Evolutionary conservation across 2,888 invertebrate genomes (phyloP), one percentile per base, ranked within the genome.

Genomic region (Xanthorhoe designata): DNA sequence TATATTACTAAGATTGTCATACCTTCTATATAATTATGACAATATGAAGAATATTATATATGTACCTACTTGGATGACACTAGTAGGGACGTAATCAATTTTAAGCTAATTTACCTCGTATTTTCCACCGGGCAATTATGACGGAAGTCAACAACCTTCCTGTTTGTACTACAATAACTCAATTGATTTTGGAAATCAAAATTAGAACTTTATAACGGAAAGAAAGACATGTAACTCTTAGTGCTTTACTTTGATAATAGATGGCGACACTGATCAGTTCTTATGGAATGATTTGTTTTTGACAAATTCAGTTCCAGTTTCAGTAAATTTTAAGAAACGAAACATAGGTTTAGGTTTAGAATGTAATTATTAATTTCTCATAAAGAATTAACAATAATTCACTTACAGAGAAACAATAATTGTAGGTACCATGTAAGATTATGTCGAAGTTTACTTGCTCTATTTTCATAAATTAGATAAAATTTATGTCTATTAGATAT

Each of bases 51-150:
- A 3, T 38, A 52, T 13, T 45, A 18, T 35, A n/a, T 38, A 19
- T 32, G 6, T 32, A 32, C 32, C 32, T 32, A 32, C 4, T 32
- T 32, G 32, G 2, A 58, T 32, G 17, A 59, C 5, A 42, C 10
- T n/a, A n/a, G n/a, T n/a, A n/a, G n/a, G 10, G 19, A 18, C 15
- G 7, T 58, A 32, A 49, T 59, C 58, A 19, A 50, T 15, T 24
- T 32, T 35, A 29, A 49, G 45, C 29, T 1, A 54, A 35, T 52
- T 63, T 63, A 57, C 62, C 62, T 63, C 56, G 62, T 63, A 57
- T 24, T 45, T 63, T 50, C 62, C 62, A 9, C 29, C 1, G 10
- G 32, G 62, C 51, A 63, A 57, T 42, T 52, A 45, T 56, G 29
- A 7, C 55, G 47, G 61, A 61, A 61, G 13, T 51, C 38, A 29